A percentile compares a stretch with the other conserved stretches of the same genome.
These are phyloP conservation scores for Neotoxoptera formosana DNA, from an alignment of 1,140 invertebrate genomes.

Conservation along the genomic window DNA sequence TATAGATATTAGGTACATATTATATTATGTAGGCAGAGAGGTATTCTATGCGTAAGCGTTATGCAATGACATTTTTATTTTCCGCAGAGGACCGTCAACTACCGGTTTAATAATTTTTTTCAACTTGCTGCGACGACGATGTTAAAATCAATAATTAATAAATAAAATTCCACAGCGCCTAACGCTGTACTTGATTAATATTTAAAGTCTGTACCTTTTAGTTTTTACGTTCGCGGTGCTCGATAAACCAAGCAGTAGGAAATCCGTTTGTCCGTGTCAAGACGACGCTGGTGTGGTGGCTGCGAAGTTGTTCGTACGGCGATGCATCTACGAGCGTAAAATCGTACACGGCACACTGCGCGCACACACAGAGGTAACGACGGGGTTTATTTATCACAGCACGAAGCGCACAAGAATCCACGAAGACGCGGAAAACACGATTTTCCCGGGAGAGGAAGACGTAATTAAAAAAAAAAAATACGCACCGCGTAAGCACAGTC, in stretches of 20 bases:
- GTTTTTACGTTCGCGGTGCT: background rate
- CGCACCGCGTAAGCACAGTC: background rate
- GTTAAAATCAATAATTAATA: background rate
- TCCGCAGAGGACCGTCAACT: background rate
- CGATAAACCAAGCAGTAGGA: background rate
- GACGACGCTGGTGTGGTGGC: background rate
- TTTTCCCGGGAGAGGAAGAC: background rate
- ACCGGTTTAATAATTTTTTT: background rate
- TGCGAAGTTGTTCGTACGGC: background rate
- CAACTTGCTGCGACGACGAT: background rate
- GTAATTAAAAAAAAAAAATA: background rate
- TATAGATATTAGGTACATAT: background rate
- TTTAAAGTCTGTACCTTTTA: background rate
- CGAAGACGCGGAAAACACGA: background rate
- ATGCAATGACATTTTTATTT: conserved; percentile 26
- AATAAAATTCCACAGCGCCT: background rate
- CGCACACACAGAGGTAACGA: background rate
- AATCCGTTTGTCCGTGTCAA: conserved; percentile 9
- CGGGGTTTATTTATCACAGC: too few relatives aligned
- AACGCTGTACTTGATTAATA: background rate
- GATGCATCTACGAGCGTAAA: background rate
- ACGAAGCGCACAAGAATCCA: background rate
- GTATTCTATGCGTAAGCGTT: background rate
- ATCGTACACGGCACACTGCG: background rate
- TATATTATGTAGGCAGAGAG: background rate